phyloP scores from a whole-genome alignment of 2,888 invertebrate genomes.

The Megalurothrips usitatus region DNA sequence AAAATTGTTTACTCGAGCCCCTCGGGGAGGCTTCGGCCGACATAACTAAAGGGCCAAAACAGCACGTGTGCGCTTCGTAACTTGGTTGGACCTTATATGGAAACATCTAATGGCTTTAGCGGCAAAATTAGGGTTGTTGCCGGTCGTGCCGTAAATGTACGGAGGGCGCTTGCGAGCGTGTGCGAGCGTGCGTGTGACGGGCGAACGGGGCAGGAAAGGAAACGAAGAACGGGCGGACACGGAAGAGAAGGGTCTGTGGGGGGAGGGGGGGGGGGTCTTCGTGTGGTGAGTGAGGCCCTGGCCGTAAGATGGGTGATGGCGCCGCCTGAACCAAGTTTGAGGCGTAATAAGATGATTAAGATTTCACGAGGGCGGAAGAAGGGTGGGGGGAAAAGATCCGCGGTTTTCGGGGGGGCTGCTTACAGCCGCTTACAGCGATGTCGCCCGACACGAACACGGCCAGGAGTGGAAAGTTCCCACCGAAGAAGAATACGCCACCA shows the following conservation, averaged over 20 bases:
- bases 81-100: conserved; percentile 11
- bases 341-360: neutral
- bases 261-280: neutral
- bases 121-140: conserved; percentile 18
- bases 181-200: neutral
- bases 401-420: too few species aligned
- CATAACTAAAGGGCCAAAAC: too few species aligned
- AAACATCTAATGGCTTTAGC: conserved; percentile 20
- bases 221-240: too few species aligned
- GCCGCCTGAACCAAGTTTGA: too few species aligned
- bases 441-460: too few species aligned
- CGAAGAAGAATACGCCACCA: too few species aligned
- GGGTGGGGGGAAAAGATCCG: too few species aligned
- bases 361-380: neutral
- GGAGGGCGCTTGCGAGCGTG: neutral
- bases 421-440: too few species aligned
- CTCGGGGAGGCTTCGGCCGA: too few species aligned
- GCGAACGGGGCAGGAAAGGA: too few species aligned
- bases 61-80: conserved; percentile 13
- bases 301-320: neutral
- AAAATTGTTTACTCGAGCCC: too few species aligned
- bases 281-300: neutral
- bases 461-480: too few species aligned
- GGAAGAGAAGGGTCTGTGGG: neutral
- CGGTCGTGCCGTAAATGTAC: conserved; percentile 4